Base-by-base conservation (phyloP, 2,888 invertebrate species). In the Hofmannophila pseudospretella region DNA sequence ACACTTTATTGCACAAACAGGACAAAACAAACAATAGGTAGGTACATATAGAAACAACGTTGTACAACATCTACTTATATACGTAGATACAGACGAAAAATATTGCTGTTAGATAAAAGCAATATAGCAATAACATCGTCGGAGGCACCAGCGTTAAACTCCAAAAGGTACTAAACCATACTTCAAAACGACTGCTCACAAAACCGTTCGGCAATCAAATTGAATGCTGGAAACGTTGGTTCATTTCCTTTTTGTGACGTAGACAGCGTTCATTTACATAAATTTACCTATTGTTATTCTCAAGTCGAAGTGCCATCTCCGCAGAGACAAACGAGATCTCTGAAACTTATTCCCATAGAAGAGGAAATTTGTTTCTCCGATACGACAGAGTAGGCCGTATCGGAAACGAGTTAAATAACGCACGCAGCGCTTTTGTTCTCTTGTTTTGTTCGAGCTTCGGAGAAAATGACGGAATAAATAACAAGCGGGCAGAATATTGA, bases 341-440 rank as follows among this genome's bases (percentile, higher is more conserved):
- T 39, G 38, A 60, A 65, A 63, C 59, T 65, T 67, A 57, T 62
- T 50, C 34, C 45, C 13, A 36, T 52, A 70, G 64, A 67, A 67
- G 60, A 72, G 80, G 71, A 77, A 82, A 82, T 82, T 82, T 74
- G 72, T 71, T 78, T 70, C 69, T 73, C 54, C 69, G 67, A 75
- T 79, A 79, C 80, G 74, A 67, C 69, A 58, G 67, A 66, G 62
- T 65, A 67, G 76, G 78, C 74, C 62, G 75, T 84, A 85, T 86
- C 81, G 82, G 81, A 86, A 86, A 85, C 76, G 79, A 82, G 82
- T 84, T 80, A 82, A 84, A 77, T 77, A 77, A 80, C 72, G 68
- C 61, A 80, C 72, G 68, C 61, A 69, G 67, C 77, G 70, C 79
- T 74, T 80, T 77, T 76, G 78, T 72, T 72, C 73, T 65, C 69